A percentile compares a stretch with the other conserved stretches of the same genome.
Evolutionary conservation across 2,797 vertebrate genomes (phyloP).

Genomic region (Lacerta bilineata): DNA sequence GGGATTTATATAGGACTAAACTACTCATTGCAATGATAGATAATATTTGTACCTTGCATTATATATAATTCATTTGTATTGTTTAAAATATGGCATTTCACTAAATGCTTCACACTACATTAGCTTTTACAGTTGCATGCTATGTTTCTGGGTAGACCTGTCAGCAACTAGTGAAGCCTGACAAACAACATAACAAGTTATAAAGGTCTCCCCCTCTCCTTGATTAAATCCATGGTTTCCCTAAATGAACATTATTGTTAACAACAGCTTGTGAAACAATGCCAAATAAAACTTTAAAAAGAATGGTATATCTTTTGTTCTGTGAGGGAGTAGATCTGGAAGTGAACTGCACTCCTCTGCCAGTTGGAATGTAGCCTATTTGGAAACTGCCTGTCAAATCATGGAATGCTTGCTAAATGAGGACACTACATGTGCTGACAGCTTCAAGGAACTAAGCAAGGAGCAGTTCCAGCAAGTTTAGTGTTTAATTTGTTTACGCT

Average conservation of each 20-base stretch:
- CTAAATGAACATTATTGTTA: constrained; percentile 12
- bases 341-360: constrained; percentile 44
- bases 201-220: constrained; percentile 6
- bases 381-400: background rate
- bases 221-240: constrained; percentile 22
- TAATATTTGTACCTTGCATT: background rate
- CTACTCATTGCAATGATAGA: background rate
- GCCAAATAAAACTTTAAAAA: constrained; percentile 24
- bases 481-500: constrained; percentile 4
- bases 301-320: background rate
- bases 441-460: background rate
- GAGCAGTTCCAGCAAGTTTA: background rate
- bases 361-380: constrained; percentile 31
- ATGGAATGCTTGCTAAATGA: constrained; percentile 25
- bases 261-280: constrained; percentile 27
- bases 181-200: constrained; percentile 8
- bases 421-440: rapidly evolving
- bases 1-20: background rate
- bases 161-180: constrained; percentile 6
- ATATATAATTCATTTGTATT: background rate
- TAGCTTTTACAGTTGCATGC: background rate
- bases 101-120: background rate
- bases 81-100: constrained; percentile 1
- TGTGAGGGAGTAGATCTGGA: constrained; percentile 21
- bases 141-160: background rate